Evolutionary conservation across 2,797 vertebrate genomes (phyloP), one percentile per base, ranked within the genome.

Genomic region (Clamator glandarius): DNA sequence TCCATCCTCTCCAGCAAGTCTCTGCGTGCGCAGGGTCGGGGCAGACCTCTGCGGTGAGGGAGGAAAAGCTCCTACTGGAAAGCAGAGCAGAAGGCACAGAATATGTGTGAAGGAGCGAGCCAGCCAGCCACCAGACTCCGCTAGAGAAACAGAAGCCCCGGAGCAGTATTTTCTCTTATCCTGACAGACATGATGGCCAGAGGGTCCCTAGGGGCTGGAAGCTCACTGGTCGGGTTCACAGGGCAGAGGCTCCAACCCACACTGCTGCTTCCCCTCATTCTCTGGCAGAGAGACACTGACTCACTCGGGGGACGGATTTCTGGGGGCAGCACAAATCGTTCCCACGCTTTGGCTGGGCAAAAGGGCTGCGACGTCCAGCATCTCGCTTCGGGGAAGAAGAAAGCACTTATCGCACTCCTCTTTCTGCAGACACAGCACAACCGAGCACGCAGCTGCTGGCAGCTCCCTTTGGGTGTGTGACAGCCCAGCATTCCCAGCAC

Each of bases 371-470:
- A 44, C 1, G 0, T 35, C 36, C 85, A 2, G 13, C 69, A 12
- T 19, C 73, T 63, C 14, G 2, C 52, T 19, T 8, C 1, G 70
- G 86, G 81, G n/a, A n/a, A 3, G 25, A 10, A 44, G 18, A 4
- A 23, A 5, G 15, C 7, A 2, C 52, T 66, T 24, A 1, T 2
- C 74, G 4, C 8, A 0, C n/a, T 48, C 20, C 36, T 46, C n/a
- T 28, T 18, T 20, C 74, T 14, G 26, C 50, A 2, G 25, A 0
- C 33, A 24, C 12, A 0, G 5, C 3, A 8, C 17, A 50, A 24
- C 20, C 4, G 9, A 5, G 19, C 44, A 3, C 61, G 8, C 35
- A 16, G 59, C 20, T 4, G 28, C 14, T 1, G 26, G 70, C 36
- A 48, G 46, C 42, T 57, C 29, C 35, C 58, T 42, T 31, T 2